Base-by-base conservation (phyloP, 2,113 vertebrate species). In the Petroica traversi region DNA sequence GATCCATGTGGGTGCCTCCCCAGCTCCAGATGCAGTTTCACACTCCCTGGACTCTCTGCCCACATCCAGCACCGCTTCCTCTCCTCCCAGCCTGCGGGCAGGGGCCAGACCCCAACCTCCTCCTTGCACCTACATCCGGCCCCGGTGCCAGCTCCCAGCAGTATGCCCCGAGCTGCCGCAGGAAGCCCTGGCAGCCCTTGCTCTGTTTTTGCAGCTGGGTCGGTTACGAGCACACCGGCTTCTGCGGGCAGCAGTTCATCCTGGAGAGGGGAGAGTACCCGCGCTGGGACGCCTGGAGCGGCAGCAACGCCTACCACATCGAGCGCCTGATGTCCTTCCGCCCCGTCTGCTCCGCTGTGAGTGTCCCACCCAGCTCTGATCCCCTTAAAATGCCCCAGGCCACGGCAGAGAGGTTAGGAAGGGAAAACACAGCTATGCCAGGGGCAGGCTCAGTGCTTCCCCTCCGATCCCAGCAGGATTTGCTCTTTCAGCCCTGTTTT, bases 321-420 rank as follows among this genome's bases (percentile, higher is more conserved):
- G 99, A 99, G 97, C 99, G 98, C 91, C 98, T 99, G 97, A 99
- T 98, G 98, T 99, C 99, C 96, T 99, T 99, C 98, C 99, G 99
- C 94, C 99, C 99, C 91, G 98, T 99, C 98, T 99, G 98, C 98
- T 99, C 98, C 6, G 99, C 99, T 41, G 99, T 99, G 96, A 99
- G 99, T 99, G 73, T 89, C 79, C 72, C 29, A 25, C 23, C 0
- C 2, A 41, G 46, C 81, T 52, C 84, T 5, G 11, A 7, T 5
- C 64, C 43, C 9, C 0, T 8, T 3, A 17, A 13, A 55, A 57
- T 1, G 10, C 4, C 46, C 76, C 67, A 29, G 45, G 69, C 31
- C 8, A 11, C 0, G 6, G 57, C 88, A 26, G 8, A 0, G 34
- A 66, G 31, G 38, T 41, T 28, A 48, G 67, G n/a, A 61, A 86